phyloP scores from a whole-genome alignment of 2,113 vertebrate species.

The Bubalus kerabau region DNA sequence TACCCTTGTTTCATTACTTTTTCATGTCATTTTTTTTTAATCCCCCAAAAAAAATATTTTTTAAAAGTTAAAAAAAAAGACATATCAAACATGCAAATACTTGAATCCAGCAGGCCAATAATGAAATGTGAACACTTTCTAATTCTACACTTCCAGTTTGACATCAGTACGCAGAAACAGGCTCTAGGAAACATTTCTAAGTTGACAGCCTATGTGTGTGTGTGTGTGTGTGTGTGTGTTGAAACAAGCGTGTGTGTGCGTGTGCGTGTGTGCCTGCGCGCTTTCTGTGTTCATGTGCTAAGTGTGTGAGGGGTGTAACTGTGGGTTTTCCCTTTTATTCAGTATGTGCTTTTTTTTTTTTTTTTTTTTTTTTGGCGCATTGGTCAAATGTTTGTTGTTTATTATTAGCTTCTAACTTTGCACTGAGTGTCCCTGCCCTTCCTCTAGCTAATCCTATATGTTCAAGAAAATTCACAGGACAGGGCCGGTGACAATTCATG shows the following conservation, averaged over 20 bases:
- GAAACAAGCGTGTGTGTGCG: neutral
- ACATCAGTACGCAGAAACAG: conserved; percentile 80
- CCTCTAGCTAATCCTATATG: conserved; percentile 86
- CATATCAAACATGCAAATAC: conserved; percentile 94
- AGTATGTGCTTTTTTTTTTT: conserved; percentile 81
- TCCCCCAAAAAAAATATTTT: conserved; percentile 79
- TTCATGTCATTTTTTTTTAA: conserved; percentile 83
- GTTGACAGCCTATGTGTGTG: conserved; percentile 78
- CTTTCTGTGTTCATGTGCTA: neutral
- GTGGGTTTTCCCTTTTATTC: conserved; percentile 78
- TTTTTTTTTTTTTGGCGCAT: conserved; percentile 80
- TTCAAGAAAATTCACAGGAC: conserved; percentile 81
- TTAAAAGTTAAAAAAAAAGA: conserved; percentile 83
- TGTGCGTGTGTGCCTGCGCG: conserved; percentile 49
- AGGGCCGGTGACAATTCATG: conserved; percentile 92
- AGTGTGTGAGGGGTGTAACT: conserved; percentile 61
- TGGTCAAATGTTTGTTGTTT: conserved; percentile 72
- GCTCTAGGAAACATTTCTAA: conserved; percentile 78
- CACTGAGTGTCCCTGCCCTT: conserved; percentile 96
- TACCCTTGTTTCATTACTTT: conserved; percentile 83
- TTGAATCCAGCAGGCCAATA: conserved; percentile 98
- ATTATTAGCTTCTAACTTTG: conserved; percentile 92
- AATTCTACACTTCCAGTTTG: conserved; percentile 85
- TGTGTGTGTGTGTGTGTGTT: conserved; percentile 24
- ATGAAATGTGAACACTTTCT: conserved; percentile 95